Percentiles rank a stretch among this genome's conserved stretches.
Evolutionary conservation across 2,113 vertebrate genomes (phyloP).

Genomic region (Lasiurus cinereus): DNA sequence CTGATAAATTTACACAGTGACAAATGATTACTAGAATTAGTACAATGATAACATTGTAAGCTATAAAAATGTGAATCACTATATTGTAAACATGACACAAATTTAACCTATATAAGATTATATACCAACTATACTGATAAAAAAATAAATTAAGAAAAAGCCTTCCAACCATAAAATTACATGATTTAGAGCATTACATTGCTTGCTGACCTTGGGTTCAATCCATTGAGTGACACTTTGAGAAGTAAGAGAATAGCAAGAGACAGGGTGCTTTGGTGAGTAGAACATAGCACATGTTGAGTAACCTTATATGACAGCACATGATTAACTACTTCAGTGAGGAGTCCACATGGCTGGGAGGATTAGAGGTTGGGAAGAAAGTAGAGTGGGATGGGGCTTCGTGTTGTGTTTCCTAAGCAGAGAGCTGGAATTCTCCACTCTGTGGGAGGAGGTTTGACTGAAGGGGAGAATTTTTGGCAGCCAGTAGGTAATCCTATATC

Average conservation of each 20-base stretch:
- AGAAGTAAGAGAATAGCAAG: constrained; percentile 43
- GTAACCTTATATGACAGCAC: neutral
- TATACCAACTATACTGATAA: neutral
- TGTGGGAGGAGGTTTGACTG: neutral
- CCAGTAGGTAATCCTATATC: neutral
- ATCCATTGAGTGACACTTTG: constrained; percentile 26
- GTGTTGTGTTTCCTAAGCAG: neutral
- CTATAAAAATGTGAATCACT: neutral
- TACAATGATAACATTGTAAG: neutral
- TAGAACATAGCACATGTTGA: neutral
- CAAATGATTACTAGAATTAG: neutral
- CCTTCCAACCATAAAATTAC: constrained; percentile 18
- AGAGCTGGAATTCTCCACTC: constrained; percentile 5
- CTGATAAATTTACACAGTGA: neutral
- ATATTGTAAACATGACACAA: neutral
- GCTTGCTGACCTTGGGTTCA: constrained; percentile 44
- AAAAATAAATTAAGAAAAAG: neutral
- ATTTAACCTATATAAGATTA: neutral
- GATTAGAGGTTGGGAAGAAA: constrained; percentile 9
- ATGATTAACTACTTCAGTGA: neutral
- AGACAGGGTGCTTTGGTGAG: neutral
- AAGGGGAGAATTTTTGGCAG: constrained; percentile 49
- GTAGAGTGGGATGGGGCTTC: neutral
- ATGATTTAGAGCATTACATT: constrained; percentile 45
- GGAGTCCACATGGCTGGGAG: neutral